A percentile compares a stretch with the other conserved stretches of the same genome.
Conservation (phyloP, 2,888 invertebrate genomes). For the Julus scanicus region DNA sequence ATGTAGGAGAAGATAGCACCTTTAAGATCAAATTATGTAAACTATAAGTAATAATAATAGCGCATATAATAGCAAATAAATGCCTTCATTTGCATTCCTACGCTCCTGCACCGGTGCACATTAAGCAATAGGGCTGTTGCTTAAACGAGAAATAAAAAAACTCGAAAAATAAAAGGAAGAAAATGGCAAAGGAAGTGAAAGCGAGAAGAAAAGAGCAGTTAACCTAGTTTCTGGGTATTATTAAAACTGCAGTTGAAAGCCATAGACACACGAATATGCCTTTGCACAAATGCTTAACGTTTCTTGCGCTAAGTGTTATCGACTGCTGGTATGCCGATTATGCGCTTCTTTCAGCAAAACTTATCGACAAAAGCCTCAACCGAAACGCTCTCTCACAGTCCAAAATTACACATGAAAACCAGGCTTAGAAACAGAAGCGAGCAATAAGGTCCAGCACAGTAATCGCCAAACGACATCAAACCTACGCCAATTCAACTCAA, state of each 20-base stretch:
- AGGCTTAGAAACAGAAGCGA: not conserved
- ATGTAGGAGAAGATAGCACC: not conserved
- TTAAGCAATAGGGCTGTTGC: not conserved
- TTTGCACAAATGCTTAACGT: slow-evolving; percentile 7
- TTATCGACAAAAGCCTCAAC: slow-evolving; percentile 11
- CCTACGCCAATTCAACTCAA: not conserved
- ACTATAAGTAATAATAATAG: slow-evolving; percentile 23
- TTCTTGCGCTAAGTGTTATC: slow-evolving; percentile 27
- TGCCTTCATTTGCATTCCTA: slow-evolving; percentile 11
- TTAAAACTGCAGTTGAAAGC: slow-evolving; percentile 3
- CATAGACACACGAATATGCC: not conserved
- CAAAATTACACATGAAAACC: not conserved
- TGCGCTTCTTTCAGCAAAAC: slow-evolving; percentile 4
- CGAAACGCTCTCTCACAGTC: not conserved
- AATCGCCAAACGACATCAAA: not conserved
- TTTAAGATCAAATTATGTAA: slow-evolving; percentile 28
- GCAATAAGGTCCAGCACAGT: not conserved
- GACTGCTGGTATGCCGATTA: slow-evolving; percentile 33
- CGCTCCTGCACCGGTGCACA: slow-evolving; percentile 8
- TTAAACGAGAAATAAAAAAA: slow-evolving; percentile 11
- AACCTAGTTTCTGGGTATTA: slow-evolving; percentile 27
- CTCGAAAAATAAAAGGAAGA: not conserved
- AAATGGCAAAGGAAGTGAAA: not conserved
- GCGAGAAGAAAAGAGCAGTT: not conserved
- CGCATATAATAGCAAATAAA: slow-evolving; percentile 6